Conservation (phyloP, 2,797 vertebrate species). For the Bovichtus variegatus region DNA sequence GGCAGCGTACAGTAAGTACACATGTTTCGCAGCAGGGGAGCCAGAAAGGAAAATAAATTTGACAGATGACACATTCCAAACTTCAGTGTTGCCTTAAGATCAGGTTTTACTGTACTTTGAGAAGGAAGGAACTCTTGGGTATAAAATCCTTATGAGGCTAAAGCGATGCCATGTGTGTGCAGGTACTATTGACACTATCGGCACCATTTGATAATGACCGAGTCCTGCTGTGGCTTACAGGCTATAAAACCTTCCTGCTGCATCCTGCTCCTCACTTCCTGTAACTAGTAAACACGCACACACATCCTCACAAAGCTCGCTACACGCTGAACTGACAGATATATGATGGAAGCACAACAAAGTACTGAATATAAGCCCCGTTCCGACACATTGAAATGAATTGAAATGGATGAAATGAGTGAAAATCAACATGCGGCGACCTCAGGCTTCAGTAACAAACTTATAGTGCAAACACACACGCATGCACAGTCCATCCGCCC, state of each 20-base stretch:
- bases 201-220: slow-evolving; percentile 58
- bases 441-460: slow-evolving; percentile 8
- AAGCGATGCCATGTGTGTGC: slow-evolving; percentile 37
- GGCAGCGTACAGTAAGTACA: slow-evolving; percentile 15
- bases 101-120: slow-evolving; percentile 39
- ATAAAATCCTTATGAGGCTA: slow-evolving; percentile 34
- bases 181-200: background rate
- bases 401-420: background rate
- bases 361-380: background rate
- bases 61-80: slow-evolving; percentile 46
- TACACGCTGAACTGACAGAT: background rate
- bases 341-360: background rate
- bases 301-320: slow-evolving; percentile 1
- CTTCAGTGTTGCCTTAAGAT: slow-evolving; percentile 37
- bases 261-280: slow-evolving; percentile 49
- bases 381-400: too few species aligned
- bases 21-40: slow-evolving; percentile 26
- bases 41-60: slow-evolving; percentile 20
- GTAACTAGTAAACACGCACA: slow-evolving; percentile 16
- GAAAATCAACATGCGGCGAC: background rate
- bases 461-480: slow-evolving; percentile 10
- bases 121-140: slow-evolving; percentile 32
- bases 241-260: slow-evolving; percentile 48
- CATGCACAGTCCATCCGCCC: slow-evolving; percentile 4
- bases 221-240: slow-evolving; percentile 24